Conservation (phyloP, 2,888 invertebrate species). For the Lithophane leautieri region DNA sequence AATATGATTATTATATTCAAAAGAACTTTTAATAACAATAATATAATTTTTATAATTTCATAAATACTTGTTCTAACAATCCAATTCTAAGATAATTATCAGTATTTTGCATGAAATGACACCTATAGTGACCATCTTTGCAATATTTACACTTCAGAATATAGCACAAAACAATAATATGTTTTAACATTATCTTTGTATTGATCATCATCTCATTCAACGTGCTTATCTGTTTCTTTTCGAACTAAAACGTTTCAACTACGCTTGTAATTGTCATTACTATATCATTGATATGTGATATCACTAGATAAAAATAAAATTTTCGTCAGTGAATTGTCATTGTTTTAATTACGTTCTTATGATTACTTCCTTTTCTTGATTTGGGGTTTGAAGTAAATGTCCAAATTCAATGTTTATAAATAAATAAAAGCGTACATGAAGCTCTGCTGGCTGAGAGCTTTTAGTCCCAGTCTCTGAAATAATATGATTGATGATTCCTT, state of each 20-base stretch:
- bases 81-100: background rate
- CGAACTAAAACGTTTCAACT: constrained; percentile 19
- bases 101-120: background rate
- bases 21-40: background rate
- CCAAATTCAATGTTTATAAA: background rate
- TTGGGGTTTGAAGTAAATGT: background rate
- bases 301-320: constrained; percentile 45
- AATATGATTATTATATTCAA: background rate
- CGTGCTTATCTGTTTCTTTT: constrained; percentile 30
- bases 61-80: background rate
- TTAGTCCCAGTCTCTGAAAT: background rate
- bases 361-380: background rate
- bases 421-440: background rate
- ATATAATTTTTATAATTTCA: background rate
- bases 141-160: background rate
- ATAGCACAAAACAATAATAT: background rate
- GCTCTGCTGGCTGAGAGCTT: background rate
- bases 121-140: background rate
- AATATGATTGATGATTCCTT: background rate
- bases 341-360: constrained; percentile 11
- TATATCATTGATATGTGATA: constrained; percentile 48
- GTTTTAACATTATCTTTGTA: background rate
- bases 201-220: background rate
- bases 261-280: constrained; percentile 32
- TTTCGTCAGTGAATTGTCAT: constrained; percentile 35